Evolutionary conservation across 37 sponge, comb jelly and placozoan species (phyloP).

Genomic region (Agelas oroides): DNA sequence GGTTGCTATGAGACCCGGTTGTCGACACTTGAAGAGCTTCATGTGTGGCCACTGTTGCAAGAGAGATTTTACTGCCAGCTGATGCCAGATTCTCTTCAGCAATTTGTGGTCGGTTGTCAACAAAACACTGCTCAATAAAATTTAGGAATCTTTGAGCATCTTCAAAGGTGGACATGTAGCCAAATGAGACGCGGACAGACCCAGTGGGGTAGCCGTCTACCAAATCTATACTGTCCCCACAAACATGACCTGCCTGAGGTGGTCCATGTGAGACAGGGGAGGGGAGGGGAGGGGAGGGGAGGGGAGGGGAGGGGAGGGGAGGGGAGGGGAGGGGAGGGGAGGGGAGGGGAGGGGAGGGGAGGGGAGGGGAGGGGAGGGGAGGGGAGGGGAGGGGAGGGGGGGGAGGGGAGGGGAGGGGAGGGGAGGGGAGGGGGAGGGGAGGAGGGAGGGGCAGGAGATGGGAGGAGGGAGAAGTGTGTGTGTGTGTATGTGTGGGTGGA

Average conservation of each 20-base stretch:
- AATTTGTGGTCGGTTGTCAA: neutral
- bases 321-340: neutral
- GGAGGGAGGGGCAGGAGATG: too few species aligned
- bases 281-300: neutral
- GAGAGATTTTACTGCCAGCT: too few species aligned
- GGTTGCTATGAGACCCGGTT: too few species aligned
- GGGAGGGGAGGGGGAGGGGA: neutral
- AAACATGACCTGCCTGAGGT: slow-evolving; percentile 87
- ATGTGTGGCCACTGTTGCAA: too few species aligned
- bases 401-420: too few species aligned
- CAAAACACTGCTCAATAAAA: slow-evolving; percentile 70
- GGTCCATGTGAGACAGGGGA: neutral
- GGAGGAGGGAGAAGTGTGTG: too few species aligned
- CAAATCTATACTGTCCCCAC: slow-evolving; percentile 90
- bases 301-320: neutral
- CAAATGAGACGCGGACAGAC: slow-evolving; percentile 89
- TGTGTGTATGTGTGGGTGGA: too few species aligned
- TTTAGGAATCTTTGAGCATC: slow-evolving; percentile 72
- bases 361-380: too few species aligned
- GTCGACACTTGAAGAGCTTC: too few species aligned
- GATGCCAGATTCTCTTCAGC: too few species aligned
- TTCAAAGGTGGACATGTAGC: slow-evolving; percentile 79
- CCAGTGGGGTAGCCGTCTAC: slow-evolving; percentile 91
- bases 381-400: too few species aligned
- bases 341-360: neutral